Evolutionary conservation across 2,888 invertebrate species (phyloP).

Genomic region (Tupiocoris notatus): DNA sequence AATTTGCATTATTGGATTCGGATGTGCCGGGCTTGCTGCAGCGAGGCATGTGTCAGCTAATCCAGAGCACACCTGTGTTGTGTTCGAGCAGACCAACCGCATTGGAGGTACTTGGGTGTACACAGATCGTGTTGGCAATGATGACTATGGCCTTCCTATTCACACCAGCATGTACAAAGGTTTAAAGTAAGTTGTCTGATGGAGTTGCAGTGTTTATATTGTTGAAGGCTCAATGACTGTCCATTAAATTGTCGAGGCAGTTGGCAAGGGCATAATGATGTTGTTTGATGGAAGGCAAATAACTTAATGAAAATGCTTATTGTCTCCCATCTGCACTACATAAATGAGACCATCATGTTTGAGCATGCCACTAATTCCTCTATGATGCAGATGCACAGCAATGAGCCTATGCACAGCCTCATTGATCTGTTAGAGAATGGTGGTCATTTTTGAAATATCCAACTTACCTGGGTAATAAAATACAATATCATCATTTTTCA

Average conservation of each 20-base stretch:
- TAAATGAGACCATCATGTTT: too few species aligned
- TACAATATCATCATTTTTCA: constrained; percentile 55
- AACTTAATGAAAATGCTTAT: too few species aligned
- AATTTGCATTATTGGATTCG: constrained; percentile 46
- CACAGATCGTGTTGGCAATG: constrained; percentile 62
- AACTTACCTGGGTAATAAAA: not conserved
- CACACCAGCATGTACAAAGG: constrained; percentile 80
- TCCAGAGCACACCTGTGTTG: constrained; percentile 58
- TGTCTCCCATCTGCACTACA: too few species aligned
- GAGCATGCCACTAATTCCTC: too few species aligned
- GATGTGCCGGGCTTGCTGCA: constrained; percentile 46
- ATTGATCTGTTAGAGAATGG: too few species aligned
- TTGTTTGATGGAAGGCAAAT: too few species aligned
- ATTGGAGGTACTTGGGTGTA: constrained; percentile 83
- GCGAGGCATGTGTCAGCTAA: constrained; percentile 50
- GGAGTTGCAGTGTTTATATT: not conserved
- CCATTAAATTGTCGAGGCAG: too few species aligned
- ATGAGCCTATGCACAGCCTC: too few species aligned
- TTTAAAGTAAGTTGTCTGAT: constrained; percentile 56
- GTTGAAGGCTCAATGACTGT: too few species aligned
- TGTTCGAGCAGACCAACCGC: constrained; percentile 67
- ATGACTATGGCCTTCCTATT: constrained; percentile 66
- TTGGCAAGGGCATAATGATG: too few species aligned
- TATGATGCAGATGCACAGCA: too few species aligned
- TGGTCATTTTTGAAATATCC: not conserved